Conservation (phyloP, 2,888 invertebrate genomes). For the Diabrotica balteata region DNA sequence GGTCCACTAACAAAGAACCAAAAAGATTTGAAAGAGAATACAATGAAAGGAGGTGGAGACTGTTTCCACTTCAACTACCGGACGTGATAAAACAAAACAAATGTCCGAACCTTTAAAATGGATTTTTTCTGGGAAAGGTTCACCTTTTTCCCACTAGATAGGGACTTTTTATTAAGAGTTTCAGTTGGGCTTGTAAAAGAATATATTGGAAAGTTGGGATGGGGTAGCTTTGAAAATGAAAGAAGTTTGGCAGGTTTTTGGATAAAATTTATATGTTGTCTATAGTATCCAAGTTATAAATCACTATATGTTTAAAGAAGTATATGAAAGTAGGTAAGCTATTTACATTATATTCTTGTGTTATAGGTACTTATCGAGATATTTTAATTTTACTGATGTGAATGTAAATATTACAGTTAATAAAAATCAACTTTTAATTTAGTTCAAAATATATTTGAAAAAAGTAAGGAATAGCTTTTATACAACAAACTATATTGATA, state of each 20-base stretch:
- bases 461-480: no score
- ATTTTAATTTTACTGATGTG: no score
- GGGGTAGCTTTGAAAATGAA: constrained; percentile 24
- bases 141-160: constrained; percentile 24
- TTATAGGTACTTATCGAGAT: no score
- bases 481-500: no score
- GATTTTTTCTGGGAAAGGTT: constrained; percentile 40
- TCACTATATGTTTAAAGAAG: no score
- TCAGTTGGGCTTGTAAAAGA: constrained; percentile 25
- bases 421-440: no score
- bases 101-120: constrained; percentile 48
- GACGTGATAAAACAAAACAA: constrained; percentile 56
- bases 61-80: constrained; percentile 52
- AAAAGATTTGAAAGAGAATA: constrained; percentile 30
- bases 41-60: constrained; percentile 40
- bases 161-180: constrained; percentile 27
- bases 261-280: constrained; percentile 3
- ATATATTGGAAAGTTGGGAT: constrained; percentile 20
- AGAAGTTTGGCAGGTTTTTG: constrained; percentile 21
- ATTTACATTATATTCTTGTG: no score
- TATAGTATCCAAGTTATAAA: no score
- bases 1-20: constrained; percentile 23
- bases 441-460: no score
- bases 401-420: no score
- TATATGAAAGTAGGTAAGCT: no score